Evolutionary conservation across 2,888 invertebrate genomes (phyloP), one percentile per base, ranked within the genome.

Genomic region (Margaritifera margaritifera): DNA sequence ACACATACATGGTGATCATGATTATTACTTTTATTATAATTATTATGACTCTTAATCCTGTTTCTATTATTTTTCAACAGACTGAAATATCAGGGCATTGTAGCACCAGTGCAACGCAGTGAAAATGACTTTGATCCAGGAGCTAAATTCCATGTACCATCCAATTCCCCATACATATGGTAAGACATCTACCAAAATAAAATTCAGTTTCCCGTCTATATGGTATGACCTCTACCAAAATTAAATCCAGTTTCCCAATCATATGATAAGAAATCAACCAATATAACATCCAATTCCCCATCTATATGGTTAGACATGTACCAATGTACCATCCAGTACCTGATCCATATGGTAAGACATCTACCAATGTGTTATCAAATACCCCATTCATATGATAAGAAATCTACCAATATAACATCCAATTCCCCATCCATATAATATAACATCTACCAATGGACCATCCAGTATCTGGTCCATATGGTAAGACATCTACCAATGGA

Each of bases 81-180:
- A 66, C 80, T 87, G 63, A 66, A 87, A 59, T 84, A 85, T 58
- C 89, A 89, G 74, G 89, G 89, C 1, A 25, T 89, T 0, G 74
- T 80, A 15, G 71, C 88, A 0, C 89, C 89, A 8, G 83, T 87
- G 1, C 64, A 64, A 1, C 69, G 89, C 62, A 80, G 82, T 52
- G 84, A 83, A 55, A 59, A 74, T 0, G 84, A 87, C 61, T 88
- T 88, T 72, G 88, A 88, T 62, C 85, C 87, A 0, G 87, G 85
- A 4, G 80, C 87, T 15, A 88, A 87, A 61, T 87, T 79, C 68
- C 88, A 88, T 72, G 80, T 88, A 52, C 79, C 82, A 15, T 70
- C 82, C 11, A 83, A 82, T 42, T 69, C 81, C 3, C 85, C 85
- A 3, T 87, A 84, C 67, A 83, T 86, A 53, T 81, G 84, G 87